phyloP scores from a whole-genome alignment of 2,113 vertebrate genomes.

The Nycticorax nycticorax region DNA sequence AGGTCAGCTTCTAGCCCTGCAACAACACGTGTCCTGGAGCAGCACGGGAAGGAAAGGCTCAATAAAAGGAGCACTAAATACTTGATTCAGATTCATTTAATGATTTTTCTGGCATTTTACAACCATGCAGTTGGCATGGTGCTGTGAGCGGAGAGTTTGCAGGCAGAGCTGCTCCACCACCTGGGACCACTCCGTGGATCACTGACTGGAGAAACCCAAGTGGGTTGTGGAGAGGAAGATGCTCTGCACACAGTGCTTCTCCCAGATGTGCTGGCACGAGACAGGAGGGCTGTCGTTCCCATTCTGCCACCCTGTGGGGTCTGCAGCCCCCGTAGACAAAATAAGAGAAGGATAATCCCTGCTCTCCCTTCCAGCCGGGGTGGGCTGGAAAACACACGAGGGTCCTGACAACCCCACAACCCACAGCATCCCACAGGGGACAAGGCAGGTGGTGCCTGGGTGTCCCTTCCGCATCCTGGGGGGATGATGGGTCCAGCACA shows the following conservation, averaged over 20 bases:
- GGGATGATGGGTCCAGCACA: not conserved
- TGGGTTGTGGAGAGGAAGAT: not conserved
- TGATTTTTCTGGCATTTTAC: not conserved
- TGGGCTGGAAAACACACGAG: not conserved
- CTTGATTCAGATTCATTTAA: not conserved
- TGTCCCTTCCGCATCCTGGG: not conserved
- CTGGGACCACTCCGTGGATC: rapidly evolving
- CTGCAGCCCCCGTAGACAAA: not conserved
- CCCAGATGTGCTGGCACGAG: not conserved
- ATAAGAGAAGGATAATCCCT: not conserved
- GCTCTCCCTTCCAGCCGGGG: not conserved
- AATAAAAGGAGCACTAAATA: not conserved
- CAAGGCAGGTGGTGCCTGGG: not conserved
- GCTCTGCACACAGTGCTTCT: not conserved
- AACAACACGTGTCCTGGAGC: not conserved
- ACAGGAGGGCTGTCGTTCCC: not conserved
- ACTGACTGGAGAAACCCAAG: not conserved
- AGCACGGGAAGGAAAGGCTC: not conserved
- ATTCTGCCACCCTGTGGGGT: not conserved
- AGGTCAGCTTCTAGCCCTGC: not conserved
- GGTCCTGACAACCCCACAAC: not conserved
- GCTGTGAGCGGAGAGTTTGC: not conserved
- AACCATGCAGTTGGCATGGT: rapidly evolving
- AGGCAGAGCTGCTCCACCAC: not conserved
- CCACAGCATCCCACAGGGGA: rapidly evolving